Evolutionary conservation across 2,797 vertebrate species (phyloP).

Genomic region (Darevskia nairensis): DNA sequence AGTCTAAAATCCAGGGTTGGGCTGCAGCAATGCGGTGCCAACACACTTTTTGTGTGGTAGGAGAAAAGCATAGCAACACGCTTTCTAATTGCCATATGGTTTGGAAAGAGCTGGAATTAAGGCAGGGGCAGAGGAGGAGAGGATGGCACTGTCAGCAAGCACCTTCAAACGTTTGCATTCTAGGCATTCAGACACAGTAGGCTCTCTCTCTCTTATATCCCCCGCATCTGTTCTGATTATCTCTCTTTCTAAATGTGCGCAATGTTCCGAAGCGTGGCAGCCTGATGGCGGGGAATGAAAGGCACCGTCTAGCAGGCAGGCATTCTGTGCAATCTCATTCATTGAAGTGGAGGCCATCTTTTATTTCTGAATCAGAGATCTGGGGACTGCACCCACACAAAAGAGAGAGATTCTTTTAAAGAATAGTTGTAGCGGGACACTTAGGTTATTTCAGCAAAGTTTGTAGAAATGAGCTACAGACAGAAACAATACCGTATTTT

Average conservation of each 20-base stretch:
- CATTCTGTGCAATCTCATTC: neutral
- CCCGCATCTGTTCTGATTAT: slow-evolving; percentile 69
- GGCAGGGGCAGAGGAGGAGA: neutral
- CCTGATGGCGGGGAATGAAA: slow-evolving; percentile 53
- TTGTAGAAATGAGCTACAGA: slow-evolving; percentile 8
- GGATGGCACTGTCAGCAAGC: slow-evolving; percentile 64
- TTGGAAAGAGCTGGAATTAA: slow-evolving; percentile 47
- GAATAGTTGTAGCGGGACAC: neutral
- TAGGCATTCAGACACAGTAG: slow-evolving; percentile 54
- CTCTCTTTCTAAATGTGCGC: slow-evolving; percentile 50
- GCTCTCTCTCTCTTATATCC: slow-evolving; percentile 51
- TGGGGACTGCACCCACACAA: neutral
- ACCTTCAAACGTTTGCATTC: slow-evolving; percentile 57
- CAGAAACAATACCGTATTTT: neutral
- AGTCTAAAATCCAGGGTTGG: neutral
- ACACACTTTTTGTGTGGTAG: neutral
- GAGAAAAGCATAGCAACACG: neutral
- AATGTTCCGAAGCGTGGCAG: slow-evolving; percentile 36
- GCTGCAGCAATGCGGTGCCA: neutral
- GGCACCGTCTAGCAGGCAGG: neutral
- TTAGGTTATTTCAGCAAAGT: slow-evolving; percentile 50
- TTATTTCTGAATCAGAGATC: neutral
- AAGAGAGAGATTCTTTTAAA: neutral
- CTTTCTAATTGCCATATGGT: slow-evolving; percentile 21
- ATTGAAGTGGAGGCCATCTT: neutral